These are phyloP conservation scores for Pachypsylla venusta DNA, from an alignment of 1,140 invertebrate genomes.

Conservation along the genomic window DNA sequence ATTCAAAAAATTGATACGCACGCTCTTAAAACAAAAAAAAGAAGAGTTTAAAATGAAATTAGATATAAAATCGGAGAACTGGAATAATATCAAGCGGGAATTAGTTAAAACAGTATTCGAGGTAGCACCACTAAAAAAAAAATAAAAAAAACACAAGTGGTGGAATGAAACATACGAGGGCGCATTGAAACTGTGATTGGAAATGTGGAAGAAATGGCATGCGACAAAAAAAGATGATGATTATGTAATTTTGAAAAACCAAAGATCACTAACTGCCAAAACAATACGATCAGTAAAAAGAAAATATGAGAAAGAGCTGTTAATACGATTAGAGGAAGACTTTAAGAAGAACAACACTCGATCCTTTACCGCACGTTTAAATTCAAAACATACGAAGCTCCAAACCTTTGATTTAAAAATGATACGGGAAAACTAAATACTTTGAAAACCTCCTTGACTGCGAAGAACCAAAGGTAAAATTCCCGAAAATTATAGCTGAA, in stretches of 20 bases:
- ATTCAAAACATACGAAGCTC: conserved; percentile 1
- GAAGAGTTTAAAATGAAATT: too few species aligned
- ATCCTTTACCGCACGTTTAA: conserved; percentile 10
- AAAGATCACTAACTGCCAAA: neutral
- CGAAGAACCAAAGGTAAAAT: conserved; percentile 6
- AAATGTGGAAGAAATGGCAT: conserved; percentile 2
- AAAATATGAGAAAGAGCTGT: neutral
- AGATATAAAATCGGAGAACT: too few species aligned
- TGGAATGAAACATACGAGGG: neutral
- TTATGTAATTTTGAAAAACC: neutral
- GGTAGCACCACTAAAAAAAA: neutral
- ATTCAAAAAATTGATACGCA: too few species aligned
- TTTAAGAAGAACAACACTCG: conserved; percentile 7
- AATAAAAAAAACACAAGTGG: neutral
- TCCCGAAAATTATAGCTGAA: neutral
- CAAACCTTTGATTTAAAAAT: conserved; percentile 6
- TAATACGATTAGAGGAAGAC: neutral
- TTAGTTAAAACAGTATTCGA: neutral
- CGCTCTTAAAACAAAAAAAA: too few species aligned
- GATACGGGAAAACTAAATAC: conserved; percentile 6
- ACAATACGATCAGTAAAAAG: neutral
- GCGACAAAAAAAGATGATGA: neutral
- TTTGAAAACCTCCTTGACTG: conserved; percentile 7
- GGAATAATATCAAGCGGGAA: neutral
- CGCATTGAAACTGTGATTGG: neutral